Conservation (phyloP, 2,797 vertebrate genomes). For the Oceanodroma leucorhoa region DNA sequence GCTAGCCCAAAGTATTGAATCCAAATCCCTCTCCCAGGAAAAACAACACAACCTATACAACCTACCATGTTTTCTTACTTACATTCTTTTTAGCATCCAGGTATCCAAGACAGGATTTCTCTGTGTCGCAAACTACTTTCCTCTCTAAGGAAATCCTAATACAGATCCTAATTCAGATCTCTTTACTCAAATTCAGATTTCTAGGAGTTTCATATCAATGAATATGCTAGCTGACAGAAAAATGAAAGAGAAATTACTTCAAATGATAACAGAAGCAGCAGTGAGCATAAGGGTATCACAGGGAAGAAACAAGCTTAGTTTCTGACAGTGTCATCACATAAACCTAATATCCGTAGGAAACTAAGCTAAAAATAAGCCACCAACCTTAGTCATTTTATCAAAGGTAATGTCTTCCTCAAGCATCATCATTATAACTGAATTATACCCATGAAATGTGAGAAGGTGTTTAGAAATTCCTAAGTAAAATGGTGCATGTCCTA, state of each 20-base stretch:
- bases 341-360: neutral
- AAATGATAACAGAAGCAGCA: neutral
- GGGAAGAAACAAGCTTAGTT: neutral
- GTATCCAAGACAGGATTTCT: neutral
- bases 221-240: neutral
- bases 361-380: neutral
- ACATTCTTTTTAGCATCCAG: neutral
- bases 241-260: neutral
- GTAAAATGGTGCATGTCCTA: neutral
- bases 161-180: neutral
- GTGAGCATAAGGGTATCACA: neutral
- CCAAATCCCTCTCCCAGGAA: neutral
- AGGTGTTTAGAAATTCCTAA: neutral
- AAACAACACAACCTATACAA: neutral
- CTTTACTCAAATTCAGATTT: neutral
- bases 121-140: neutral
- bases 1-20: neutral
- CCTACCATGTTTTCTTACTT: neutral
- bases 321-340: neutral
- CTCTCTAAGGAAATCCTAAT: neutral
- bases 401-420: neutral
- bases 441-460: neutral
- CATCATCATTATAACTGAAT: neutral
- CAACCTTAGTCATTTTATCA: neutral
- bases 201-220: neutral